These are phyloP conservation scores for Sphaerophoria rueppellii DNA, from an alignment of 2,888 invertebrate genomes.

Conservation along the genomic window DNA sequence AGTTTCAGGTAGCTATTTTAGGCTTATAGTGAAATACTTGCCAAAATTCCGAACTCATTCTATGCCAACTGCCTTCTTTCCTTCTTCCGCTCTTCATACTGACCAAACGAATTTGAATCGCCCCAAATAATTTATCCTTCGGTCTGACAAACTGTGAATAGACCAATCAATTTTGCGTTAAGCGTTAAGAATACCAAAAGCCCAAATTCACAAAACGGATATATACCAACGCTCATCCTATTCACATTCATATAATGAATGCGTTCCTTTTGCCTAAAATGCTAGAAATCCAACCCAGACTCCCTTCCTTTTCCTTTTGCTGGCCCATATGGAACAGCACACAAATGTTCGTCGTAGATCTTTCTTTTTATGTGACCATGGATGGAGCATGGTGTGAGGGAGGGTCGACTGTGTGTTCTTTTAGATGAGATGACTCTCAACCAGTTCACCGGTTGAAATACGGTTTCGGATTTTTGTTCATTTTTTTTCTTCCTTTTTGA, in stretches of 20 bases:
- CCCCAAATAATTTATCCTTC: constrained; percentile 64
- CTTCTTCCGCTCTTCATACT: constrained; percentile 20
- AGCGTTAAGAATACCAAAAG: constrained; percentile 72
- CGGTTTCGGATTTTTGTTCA: constrained; percentile 57
- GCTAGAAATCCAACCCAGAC: background rate
- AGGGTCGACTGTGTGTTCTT: background rate
- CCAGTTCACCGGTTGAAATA: constrained; percentile 47
- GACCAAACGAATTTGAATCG: constrained; percentile 66
- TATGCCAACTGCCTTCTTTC: background rate
- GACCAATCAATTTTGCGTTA: constrained; percentile 72
- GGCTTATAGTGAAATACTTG: no score
- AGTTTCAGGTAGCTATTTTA: no score
- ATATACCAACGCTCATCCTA: background rate
- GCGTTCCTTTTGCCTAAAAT: background rate
- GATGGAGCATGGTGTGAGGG: constrained; percentile 20
- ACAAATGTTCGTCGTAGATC: constrained; percentile 29
- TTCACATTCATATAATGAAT: background rate
- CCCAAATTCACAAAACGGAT: constrained; percentile 41
- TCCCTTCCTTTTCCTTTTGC: background rate
- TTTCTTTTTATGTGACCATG: constrained; percentile 33
- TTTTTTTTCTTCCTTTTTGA: constrained; percentile 25
- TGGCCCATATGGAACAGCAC: background rate
- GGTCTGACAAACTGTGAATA: constrained; percentile 72
- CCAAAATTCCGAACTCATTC: no score
- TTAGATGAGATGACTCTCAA: constrained; percentile 20